These are phyloP conservation scores for Lycaon pictus DNA, from an alignment of 2,113 vertebrate species.

Conservation along the genomic window DNA sequence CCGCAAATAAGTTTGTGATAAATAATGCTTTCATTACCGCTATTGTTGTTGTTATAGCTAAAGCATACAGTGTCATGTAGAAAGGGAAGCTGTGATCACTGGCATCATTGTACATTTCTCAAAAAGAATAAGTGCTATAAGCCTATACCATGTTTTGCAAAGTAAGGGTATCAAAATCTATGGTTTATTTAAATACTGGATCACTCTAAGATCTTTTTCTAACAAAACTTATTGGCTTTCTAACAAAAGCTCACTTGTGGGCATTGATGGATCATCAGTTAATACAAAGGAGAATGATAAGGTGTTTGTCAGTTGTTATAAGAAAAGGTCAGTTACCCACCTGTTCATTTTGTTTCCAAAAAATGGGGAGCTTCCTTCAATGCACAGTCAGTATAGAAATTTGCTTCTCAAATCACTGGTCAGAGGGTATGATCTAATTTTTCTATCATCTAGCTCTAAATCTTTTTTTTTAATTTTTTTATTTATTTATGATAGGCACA, in stretches of 20 bases:
- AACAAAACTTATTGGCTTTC: background rate
- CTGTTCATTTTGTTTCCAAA: background rate
- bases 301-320: background rate
- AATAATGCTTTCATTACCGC: background rate
- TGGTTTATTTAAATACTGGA: background rate
- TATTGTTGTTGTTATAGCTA: background rate
- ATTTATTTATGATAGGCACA: no score
- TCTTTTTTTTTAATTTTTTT: no score
- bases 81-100: background rate
- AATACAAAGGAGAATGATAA: background rate
- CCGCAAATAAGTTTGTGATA: background rate
- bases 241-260: background rate
- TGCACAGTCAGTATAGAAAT: background rate
- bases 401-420: background rate
- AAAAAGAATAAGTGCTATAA: slow-evolving; percentile 10
- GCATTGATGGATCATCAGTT: background rate
- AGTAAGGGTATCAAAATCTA: background rate
- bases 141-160: background rate
- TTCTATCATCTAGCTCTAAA: background rate
- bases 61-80: background rate
- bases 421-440: background rate
- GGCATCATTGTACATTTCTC: background rate
- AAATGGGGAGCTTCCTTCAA: background rate
- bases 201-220: background rate
- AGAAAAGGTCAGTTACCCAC: background rate